Base-by-base conservation (phyloP, 1,140 invertebrate species). In the Micrasema minimum region DNA sequence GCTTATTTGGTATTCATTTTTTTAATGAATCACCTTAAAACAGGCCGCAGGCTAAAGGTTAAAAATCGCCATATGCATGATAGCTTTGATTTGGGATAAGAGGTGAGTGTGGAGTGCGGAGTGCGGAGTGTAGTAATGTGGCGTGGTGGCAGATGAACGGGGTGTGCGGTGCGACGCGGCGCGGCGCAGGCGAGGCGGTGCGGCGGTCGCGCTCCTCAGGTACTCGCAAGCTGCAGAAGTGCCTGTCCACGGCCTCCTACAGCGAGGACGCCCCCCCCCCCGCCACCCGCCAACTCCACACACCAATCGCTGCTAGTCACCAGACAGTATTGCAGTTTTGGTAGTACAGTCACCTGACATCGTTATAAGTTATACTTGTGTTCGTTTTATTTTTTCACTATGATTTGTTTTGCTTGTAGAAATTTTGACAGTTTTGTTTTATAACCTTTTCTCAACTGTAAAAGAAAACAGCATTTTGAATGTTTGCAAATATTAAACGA, bases 311-410 rank as follows among this genome's bases (percentile, higher is more conserved):
- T 90, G 83, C 88, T 90, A 80, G 87, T 88, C 86, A 90, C 91
- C 86, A 90, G 92, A 87, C 92, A 93, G 88, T 94, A 93, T 92
- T 92, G 90, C 91, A 93, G 92, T 91, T 93, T 93, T 91, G 92
- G 92, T 93, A 94, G 91, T 93, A 93, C 90, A 88, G 86, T 87
- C 86, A 87, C 86, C 86, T 83, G 62, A 69, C 41, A 71, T 59
- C 43, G 22, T 66, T 53, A 74, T 64, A 31, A 31, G 6, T 46
- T 46, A 46, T n/a, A 46, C 5, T 14, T 62, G 18, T 69, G 37
- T 59, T 66, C 51, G 38, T 68, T 41, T 7, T 41, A 23, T n/a
- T 53, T 46, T 66, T 35, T 48, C 46, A 20, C 18, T 48, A 48
- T 48, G n/a, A 4, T 45, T 45, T 48, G 11, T 64, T 45, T 41